These are phyloP conservation scores for Amphipoea oculea DNA, from an alignment of 2,888 invertebrate species.

Conservation along the genomic window DNA sequence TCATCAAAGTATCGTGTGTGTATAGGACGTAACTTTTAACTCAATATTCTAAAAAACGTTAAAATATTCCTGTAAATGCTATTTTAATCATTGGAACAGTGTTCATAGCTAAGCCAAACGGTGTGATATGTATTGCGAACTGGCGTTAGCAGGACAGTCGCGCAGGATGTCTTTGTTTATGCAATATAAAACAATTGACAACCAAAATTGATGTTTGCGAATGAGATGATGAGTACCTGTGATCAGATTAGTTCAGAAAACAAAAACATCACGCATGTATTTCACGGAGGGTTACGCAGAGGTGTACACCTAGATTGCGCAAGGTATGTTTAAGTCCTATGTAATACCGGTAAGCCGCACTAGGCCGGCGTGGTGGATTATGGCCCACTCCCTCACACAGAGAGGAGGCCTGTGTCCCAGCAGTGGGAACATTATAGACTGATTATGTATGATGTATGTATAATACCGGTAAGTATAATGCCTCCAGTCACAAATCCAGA, in stretches of 20 bases:
- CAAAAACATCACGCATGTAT: neutral
- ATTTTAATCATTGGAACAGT: conserved; percentile 33
- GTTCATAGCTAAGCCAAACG: neutral
- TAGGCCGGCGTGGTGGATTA: no score
- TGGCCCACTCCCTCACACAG: no score
- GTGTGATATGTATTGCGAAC: conserved; percentile 42
- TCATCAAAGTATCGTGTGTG: conserved; percentile 17
- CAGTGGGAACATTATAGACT: no score
- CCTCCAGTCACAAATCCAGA: neutral
- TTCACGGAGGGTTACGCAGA: neutral
- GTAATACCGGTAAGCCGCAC: neutral
- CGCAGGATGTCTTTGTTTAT: neutral
- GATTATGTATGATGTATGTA: no score
- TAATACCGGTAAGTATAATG: neutral
- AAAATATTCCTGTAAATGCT: conserved; percentile 24
- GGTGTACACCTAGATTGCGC: neutral
- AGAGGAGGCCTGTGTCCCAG: no score
- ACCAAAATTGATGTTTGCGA: conserved; percentile 6
- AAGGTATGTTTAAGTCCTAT: neutral
- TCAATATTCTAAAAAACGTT: conserved; percentile 3
- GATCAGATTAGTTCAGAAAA: conserved; percentile 31
- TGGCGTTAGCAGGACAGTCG: neutral
- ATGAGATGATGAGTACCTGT: conserved; percentile 26
- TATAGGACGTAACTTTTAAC: neutral
- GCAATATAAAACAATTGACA: neutral